These are phyloP conservation scores for Xestia c-nigrum DNA, from an alignment of 2,888 invertebrate species.

Conservation along the genomic window DNA sequence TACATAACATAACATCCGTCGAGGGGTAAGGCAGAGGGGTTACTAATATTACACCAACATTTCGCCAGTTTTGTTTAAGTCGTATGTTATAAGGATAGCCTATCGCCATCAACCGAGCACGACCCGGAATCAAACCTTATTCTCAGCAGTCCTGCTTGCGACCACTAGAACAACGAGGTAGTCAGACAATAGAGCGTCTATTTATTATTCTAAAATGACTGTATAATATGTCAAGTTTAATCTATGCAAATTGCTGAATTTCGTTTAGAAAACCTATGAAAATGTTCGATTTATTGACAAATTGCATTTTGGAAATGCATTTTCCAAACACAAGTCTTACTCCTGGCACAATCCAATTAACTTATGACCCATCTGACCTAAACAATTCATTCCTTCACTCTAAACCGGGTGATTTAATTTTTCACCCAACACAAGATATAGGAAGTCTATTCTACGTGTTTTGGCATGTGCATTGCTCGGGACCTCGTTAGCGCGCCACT, in stretches of 20 bases:
- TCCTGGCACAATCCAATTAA: conserved; percentile 15
- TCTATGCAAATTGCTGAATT: background rate
- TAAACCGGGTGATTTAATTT: conserved; percentile 38
- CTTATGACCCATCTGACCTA: conserved; percentile 19
- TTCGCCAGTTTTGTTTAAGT: no score
- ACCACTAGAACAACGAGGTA: no score
- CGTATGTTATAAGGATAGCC: no score
- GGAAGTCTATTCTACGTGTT: conserved; percentile 78
- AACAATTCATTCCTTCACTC: conserved; percentile 7
- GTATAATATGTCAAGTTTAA: background rate
- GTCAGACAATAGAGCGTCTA: background rate
- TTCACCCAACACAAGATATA: conserved; percentile 49
- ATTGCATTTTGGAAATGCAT: background rate
- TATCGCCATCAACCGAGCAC: no score
- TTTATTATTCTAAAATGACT: background rate
- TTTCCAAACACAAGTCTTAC: background rate
- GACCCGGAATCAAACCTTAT: no score
- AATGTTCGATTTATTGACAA: background rate
- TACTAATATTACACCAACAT: no score
- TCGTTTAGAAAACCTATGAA: background rate
- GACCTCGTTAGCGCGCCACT: conserved; percentile 85
- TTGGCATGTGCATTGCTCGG: conserved; percentile 78
- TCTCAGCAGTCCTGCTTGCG: no score
- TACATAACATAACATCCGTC: no score
- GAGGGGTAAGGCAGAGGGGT: no score